These are phyloP conservation scores for Chelon auratus DNA, from an alignment of 2,797 vertebrate genomes.

Conservation along the genomic window DNA sequence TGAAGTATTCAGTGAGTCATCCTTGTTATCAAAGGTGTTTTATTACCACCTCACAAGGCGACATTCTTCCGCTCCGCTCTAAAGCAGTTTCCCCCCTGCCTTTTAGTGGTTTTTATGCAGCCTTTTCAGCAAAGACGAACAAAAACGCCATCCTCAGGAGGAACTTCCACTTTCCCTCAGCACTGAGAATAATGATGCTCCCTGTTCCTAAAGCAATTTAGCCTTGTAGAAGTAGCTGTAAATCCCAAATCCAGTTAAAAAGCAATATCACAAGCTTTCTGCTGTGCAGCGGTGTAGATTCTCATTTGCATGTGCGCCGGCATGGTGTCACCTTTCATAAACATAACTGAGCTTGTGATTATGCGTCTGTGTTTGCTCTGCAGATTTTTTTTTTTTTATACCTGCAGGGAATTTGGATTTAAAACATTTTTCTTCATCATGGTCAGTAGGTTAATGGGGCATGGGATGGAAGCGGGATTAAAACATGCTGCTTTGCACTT, in stretches of 20 bases:
- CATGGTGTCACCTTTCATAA: constrained; percentile 25
- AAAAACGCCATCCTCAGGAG: constrained; percentile 26
- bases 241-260: constrained; percentile 32
- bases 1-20: constrained; percentile 2
- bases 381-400: constrained; percentile 42
- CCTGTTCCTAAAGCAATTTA: constrained; percentile 27
- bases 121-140: constrained; percentile 42
- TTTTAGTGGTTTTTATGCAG: constrained; percentile 21
- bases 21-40: constrained; percentile 36
- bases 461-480: constrained; percentile 40
- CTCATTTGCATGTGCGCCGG: constrained; percentile 16
- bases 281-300: constrained; percentile 13
- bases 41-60: constrained; percentile 5
- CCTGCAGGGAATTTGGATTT: constrained; percentile 46
- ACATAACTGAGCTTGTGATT: constrained; percentile 30
- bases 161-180: constrained; percentile 16
- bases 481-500: constrained; percentile 18
- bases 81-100: constrained; percentile 12
- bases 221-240: constrained; percentile 27
- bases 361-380: constrained; percentile 4
- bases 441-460: constrained; percentile 40
- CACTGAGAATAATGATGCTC: constrained; percentile 34
- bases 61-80: constrained; percentile 23
- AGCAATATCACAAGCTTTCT: constrained; percentile 24
- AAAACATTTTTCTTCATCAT: constrained; percentile 26